A percentile compares a stretch with the other conserved stretches of the same genome.
These are phyloP conservation scores for Mesochorus sp. DNA, from an alignment of 2,888 invertebrate species.

Conservation along the genomic window DNA sequence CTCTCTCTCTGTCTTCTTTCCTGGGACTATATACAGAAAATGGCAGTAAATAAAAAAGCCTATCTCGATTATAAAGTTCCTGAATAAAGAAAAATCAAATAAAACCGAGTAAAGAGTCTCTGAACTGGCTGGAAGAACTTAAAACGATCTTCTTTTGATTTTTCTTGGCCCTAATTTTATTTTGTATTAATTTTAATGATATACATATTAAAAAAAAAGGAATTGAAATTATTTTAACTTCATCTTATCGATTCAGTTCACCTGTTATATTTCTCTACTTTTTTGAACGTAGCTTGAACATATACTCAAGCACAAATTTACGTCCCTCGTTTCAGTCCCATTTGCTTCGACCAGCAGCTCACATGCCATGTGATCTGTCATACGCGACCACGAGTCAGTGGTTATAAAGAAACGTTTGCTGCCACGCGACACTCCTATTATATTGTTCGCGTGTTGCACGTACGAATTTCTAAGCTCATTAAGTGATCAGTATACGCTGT, in stretches of 20 bases:
- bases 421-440: not conserved
- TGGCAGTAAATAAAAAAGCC: constrained; percentile 32
- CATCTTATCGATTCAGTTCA: not conserved
- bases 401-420: not conserved
- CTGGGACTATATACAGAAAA: too few relatives aligned
- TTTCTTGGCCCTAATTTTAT: not conserved
- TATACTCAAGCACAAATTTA: too few relatives aligned
- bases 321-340: too few relatives aligned
- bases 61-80: constrained; percentile 18
- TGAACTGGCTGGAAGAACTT: constrained; percentile 21
- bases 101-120: constrained; percentile 31
- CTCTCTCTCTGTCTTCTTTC: too few relatives aligned
- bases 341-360: too few relatives aligned
- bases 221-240: not conserved
- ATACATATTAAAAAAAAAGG: constrained; percentile 6
- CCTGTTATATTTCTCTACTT: not conserved
- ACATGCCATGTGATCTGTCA: too few relatives aligned
- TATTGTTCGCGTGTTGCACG: not conserved
- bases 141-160: not conserved
- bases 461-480: constrained; percentile 32
- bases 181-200: not conserved
- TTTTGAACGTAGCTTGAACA: too few relatives aligned
- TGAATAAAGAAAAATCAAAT: constrained; percentile 27
- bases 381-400: too few relatives aligned
- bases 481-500: not conserved